phyloP scores from a whole-genome alignment of 92 coral and sea anemone genomes.

The Hydrozoanthus gracilis region DNA sequence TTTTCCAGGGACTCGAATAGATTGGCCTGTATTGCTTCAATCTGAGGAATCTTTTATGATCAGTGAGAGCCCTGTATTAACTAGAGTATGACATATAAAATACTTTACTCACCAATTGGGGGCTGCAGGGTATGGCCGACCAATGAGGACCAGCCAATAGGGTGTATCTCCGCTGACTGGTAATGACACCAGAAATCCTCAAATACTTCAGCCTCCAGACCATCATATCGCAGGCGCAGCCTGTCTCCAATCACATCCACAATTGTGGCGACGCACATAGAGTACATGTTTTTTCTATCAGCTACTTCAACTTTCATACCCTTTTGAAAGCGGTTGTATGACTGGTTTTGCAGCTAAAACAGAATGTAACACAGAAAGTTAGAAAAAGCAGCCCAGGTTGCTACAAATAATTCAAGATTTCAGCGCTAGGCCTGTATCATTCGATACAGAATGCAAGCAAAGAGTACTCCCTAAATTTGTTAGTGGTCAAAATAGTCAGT shows the following conservation, averaged over 20 bases:
- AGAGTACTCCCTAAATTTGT: no score
- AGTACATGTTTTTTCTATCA: slow-evolving; percentile 97
- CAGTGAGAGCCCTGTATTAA: no score
- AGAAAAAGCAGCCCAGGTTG: background rate
- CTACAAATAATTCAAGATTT: no score
- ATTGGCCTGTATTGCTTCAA: no score
- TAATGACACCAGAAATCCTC: slow-evolving; percentile 99
- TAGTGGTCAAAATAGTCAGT: no score
- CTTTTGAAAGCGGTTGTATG: slow-evolving; percentile 95
- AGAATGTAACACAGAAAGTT: background rate
- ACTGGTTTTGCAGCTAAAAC: slow-evolving; percentile 85
- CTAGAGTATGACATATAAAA: no score
- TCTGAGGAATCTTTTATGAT: no score
- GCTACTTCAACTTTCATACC: slow-evolving; percentile 99
- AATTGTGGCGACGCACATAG: slow-evolving; percentile 99
- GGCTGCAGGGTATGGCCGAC: slow-evolving; percentile 98
- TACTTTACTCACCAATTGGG: slow-evolving; percentile 81
- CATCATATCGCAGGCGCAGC: slow-evolving; percentile 93
- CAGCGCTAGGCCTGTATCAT: no score
- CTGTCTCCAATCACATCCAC: slow-evolving; percentile 99
- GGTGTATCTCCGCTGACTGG: slow-evolving; percentile 97
- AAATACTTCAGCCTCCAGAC: slow-evolving; percentile 88
- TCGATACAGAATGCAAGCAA: no score
- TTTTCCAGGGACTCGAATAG: no score
- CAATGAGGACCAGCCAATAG: slow-evolving; percentile 98